Base-by-base conservation (phyloP, 2,888 invertebrate genomes). In the Platycheirus rosarum region DNA sequence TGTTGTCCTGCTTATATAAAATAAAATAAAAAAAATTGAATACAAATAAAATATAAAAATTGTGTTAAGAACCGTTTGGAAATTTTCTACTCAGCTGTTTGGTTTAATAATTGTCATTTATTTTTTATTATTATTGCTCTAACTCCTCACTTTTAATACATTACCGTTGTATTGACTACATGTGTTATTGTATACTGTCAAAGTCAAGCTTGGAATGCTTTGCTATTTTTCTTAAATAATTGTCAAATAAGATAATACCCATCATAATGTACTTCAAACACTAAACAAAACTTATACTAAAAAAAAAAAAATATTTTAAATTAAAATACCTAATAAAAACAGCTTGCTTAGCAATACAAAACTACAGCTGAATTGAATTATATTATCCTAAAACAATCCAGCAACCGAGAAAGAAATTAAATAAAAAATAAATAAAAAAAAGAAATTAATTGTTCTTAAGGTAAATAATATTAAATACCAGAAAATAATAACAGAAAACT, bases 311-410 rank as follows among this genome's bases (percentile, higher is more conserved):
- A 60, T 23, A 23, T 23, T 42, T 44, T n/a, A 55, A 55, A 37
- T 7, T 37, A 32, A 68, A 23, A 46, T 16, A 42, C n/a, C n/a
- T n/a, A 65, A 63, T 35, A 57, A 68, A 63, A 68, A 63, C 57
- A 70, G 80, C 80, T 80, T 80, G 70, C 70, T 62, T 70, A 53
- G 53, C 66, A 51, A 75, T 57, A n/a, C n/a, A 80, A 65, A 71
- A 66, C 53, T 66, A 55, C 51, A 76, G 69, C 70, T 76, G 48
- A 70, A 70, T 53, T 35, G 49, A 48, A 44, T 42, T 62, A 23
- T 23, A 73, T 69, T 80, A 75, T 75, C 75, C 69, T 75, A 75
- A 42, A 32, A 66, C 70, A 51, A 57, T 57, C 63, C 70, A 75
- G 46, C n/a, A n/a, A n/a, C n/a, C n/a, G n/a, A n/a, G n/a, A n/a